Evolutionary conservation across 2,797 vertebrate genomes (phyloP), one percentile per base, ranked within the genome.

Genomic region (Craterocephalus amniculus): DNA sequence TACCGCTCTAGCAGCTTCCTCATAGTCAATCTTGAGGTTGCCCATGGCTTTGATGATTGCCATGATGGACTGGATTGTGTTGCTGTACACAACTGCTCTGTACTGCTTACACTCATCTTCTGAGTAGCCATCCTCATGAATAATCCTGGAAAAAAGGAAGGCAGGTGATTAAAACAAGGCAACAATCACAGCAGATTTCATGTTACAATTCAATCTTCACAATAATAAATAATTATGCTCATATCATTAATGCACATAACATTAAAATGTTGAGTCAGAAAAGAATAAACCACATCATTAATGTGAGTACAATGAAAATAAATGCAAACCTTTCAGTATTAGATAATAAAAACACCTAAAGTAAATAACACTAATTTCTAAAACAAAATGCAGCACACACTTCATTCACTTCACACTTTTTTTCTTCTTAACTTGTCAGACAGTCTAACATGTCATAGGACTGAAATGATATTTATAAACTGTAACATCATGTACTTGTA

Each of bases 11-110:
- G 94, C 90, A 61, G 93, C 8, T 12, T 98, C 96, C 9, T 96
- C 96, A 13, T 97, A 99, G 68, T 97, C 94, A n/a, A 99, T 96
- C 89, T 99, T 97, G 71, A 99, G 95, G 87, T 97, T 98, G 83
- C 91, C 91, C 97, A 99, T 99, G 1, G 98, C 97, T 91, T 99
- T 99, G 92, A 98, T 96, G 76, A 99, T 99, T 75, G 97, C 97
- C 96, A 99, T 98, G 76, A 99, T 98, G 86, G 97, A 99, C 94
- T 99, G 98, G 91, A 98, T 98, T 92, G 97, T 99, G 95, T 99
- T 99, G 93, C 98, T 99, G 93, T 96, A 99, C 73, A 99, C 98
- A 55, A 99, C 98, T 0, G 97, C 98, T 88, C 95, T 96, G 93
- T 99, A 99, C 89, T 99, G 97, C 91, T 96, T 96, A 78, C 98